Percentiles rank a stretch among this genome's conserved stretches.
Evolutionary conservation across 2,888 invertebrate genomes (phyloP).

Genomic region (Spicauda simplicius): DNA sequence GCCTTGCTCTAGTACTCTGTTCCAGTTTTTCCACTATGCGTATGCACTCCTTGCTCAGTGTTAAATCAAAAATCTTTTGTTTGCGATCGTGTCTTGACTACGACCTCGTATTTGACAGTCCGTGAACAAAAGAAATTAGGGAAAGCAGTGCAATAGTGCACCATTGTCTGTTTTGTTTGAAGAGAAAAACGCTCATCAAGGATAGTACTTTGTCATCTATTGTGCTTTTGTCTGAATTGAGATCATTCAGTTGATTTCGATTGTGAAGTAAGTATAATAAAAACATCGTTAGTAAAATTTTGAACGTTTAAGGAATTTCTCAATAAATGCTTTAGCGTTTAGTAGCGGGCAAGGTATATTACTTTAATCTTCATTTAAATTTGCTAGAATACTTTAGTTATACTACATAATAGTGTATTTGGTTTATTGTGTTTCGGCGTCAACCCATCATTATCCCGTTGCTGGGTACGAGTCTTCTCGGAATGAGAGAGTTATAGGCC

Average conservation of each 20-base stretch:
- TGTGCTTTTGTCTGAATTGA: background rate
- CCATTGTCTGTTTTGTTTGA: conserved; percentile 24
- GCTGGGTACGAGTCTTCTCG: too few relatives aligned
- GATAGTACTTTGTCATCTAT: conserved; percentile 6
- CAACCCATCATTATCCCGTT: too few relatives aligned
- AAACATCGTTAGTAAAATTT: too few relatives aligned
- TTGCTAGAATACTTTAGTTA: too few relatives aligned
- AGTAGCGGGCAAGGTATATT: too few relatives aligned
- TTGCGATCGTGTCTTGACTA: conserved; percentile 24
- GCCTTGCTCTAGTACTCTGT: conserved; percentile 19
- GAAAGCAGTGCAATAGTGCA: conserved; percentile 32
- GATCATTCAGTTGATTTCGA: background rate
- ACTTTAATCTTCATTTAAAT: too few relatives aligned
- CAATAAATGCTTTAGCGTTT: too few relatives aligned
- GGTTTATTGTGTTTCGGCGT: too few relatives aligned
- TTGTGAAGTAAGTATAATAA: background rate
- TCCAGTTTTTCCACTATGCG: conserved; percentile 21
- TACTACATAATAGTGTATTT: too few relatives aligned
- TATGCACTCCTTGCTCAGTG: conserved; percentile 15
- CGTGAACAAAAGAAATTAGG: conserved; percentile 36
- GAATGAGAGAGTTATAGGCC: too few relatives aligned
- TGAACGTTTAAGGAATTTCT: too few relatives aligned
- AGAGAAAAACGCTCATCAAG: conserved; percentile 22
- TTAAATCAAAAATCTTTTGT: conserved; percentile 31
- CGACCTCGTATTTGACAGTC: conserved; percentile 35